Percentiles rank a stretch among this genome's conserved stretches.
phyloP scores from a whole-genome alignment of 1,140 invertebrate species.

The Cryptotermes secundus region DNA sequence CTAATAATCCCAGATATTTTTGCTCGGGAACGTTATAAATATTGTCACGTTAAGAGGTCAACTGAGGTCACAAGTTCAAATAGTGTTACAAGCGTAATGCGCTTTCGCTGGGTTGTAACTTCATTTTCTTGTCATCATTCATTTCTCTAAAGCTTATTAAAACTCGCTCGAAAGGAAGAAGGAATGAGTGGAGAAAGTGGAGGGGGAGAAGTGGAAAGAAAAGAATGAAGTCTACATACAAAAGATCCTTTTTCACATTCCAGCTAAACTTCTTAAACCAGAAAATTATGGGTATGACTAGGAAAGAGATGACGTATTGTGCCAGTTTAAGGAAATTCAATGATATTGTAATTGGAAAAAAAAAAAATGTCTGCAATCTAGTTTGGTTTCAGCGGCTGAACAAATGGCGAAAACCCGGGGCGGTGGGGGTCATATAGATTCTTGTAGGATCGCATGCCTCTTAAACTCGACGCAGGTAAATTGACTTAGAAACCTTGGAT shows the following conservation, averaged over 20 bases:
- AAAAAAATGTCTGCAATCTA: not conserved
- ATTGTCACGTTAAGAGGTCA: not conserved
- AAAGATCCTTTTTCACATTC: not conserved
- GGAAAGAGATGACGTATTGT: not conserved
- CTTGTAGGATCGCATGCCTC: not conserved
- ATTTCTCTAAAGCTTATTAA: slow-evolving; percentile 20
- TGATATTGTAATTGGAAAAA: slow-evolving; percentile 20
- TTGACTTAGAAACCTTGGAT: not conserved
- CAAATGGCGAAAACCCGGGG: not conserved
- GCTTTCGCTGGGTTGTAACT: not conserved
- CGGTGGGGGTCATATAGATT: too few species aligned
- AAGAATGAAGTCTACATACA: not conserved
- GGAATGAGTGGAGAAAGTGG: not conserved
- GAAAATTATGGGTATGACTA: slow-evolving; percentile 4
- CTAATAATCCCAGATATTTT: not conserved
- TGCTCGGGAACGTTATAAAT: not conserved
- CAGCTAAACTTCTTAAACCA: slow-evolving; percentile 17
- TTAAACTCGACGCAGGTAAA: not conserved
- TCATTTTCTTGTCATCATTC: slow-evolving; percentile 17
- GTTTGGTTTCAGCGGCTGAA: not conserved
- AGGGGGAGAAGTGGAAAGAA: not conserved
- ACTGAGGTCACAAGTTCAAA: not conserved
- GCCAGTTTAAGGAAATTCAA: not conserved
- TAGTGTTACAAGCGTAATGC: slow-evolving; percentile 3
- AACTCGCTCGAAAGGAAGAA: slow-evolving; percentile 5